Conservation (phyloP, 1,140 invertebrate genomes). For the Diachasmimorpha longicaudata region DNA sequence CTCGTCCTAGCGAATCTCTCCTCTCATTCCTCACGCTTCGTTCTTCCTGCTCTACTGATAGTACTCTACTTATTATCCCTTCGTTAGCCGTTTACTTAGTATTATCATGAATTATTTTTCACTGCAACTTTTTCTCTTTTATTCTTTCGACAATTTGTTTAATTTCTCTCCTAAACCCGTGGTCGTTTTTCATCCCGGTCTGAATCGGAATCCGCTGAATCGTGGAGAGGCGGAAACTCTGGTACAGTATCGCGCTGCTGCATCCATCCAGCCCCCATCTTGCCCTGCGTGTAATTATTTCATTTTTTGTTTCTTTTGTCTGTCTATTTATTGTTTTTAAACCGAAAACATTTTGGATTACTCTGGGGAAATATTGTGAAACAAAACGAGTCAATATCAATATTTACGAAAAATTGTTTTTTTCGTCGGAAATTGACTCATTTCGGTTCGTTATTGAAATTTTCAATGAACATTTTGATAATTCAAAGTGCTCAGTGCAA, state of each 20-base stretch:
- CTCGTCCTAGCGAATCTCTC: too few species aligned
- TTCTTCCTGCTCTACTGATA: neutral
- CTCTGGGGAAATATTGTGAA: neutral
- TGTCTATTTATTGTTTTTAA: neutral
- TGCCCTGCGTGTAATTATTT: conserved; percentile 58
- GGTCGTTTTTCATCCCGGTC: conserved; percentile 61
- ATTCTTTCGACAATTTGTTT: neutral
- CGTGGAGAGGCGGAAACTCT: conserved; percentile 59
- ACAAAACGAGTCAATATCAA: too few species aligned
- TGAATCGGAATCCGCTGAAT: conserved; percentile 62
- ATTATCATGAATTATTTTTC: neutral
- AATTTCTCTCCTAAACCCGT: conserved; percentile 49
- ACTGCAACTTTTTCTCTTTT: neutral
- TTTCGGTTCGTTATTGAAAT: too few species aligned
- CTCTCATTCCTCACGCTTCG: neutral
- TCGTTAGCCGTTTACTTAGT: neutral
- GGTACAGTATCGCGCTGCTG: conserved; percentile 56
- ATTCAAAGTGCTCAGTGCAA: neutral
- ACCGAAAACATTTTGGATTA: neutral
- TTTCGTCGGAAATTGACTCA: too few species aligned
- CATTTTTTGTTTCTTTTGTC: conserved; percentile 40
- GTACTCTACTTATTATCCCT: neutral
- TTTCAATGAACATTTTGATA: too few species aligned
- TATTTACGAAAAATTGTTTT: too few species aligned
- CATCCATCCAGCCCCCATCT: conserved; percentile 59